A percentile compares a stretch with the other conserved stretches of the same genome.
Evolutionary conservation across 2,113 vertebrate genomes (phyloP).

Genomic region (Leucopternis melanops): DNA sequence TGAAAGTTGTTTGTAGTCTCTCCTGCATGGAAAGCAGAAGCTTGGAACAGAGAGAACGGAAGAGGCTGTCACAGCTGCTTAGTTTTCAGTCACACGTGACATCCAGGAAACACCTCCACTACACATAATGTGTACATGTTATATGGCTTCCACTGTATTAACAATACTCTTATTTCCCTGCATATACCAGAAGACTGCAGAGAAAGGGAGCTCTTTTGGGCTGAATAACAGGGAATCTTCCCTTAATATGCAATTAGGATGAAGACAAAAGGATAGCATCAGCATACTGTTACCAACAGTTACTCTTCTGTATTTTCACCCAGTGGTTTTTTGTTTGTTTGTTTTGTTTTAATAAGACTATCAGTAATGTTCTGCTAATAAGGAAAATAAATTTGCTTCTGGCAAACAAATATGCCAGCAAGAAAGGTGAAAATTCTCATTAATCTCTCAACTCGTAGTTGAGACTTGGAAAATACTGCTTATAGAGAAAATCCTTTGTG

Average conservation of each 20-base stretch:
- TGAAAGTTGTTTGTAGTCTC: neutral
- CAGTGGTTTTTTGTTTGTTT: neutral
- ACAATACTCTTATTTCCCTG: neutral
- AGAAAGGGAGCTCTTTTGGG: neutral
- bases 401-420: neutral
- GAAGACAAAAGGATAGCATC: neutral
- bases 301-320: neutral
- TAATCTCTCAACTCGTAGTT: neutral
- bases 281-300: neutral
- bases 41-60: neutral
- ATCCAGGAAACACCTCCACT: neutral
- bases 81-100: neutral
- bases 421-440: neutral
- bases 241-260: neutral
- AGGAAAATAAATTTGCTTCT: neutral
- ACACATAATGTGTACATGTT: accelerated
- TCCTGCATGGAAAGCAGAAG: neutral
- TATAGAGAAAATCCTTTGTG: neutral
- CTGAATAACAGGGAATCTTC: neutral
- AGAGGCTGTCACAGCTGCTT: neutral
- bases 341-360: neutral
- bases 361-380: neutral
- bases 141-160: neutral
- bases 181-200: neutral
- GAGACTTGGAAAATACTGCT: neutral